Evolutionary conservation across 2,113 vertebrate genomes (phyloP).

Genomic region (Ammodytes marinus): DNA sequence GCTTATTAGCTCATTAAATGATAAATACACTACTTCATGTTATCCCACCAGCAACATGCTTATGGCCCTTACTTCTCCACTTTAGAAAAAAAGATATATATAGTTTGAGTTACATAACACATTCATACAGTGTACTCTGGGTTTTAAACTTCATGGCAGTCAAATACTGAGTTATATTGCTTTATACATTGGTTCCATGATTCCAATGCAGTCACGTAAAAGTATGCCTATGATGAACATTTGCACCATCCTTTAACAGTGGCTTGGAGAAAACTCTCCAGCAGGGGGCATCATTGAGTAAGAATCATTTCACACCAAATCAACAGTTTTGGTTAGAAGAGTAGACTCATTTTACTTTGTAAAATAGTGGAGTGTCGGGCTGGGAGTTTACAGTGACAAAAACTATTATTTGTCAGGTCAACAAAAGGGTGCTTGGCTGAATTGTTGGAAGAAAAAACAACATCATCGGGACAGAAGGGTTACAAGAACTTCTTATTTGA

Average conservation of each 20-base stretch:
- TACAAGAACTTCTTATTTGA: no score
- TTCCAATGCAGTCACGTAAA: not conserved
- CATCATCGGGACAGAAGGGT: not conserved
- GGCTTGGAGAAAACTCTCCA: not conserved
- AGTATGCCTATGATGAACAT: not conserved
- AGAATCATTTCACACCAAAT: conserved; percentile 9
- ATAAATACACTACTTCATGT: not conserved
- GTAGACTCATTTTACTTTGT: not conserved
- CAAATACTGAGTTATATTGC: not conserved
- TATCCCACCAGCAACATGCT: not conserved
- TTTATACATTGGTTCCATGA: not conserved
- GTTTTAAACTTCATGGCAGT: not conserved
- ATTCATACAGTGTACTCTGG: not conserved
- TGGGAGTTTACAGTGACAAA: not conserved
- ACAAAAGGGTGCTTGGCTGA: not conserved
- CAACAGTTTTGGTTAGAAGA: not conserved
- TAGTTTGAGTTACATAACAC: not conserved
- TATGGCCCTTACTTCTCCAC: not conserved
- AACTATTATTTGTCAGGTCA: not conserved
- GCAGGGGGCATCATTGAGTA: conserved; percentile 74
- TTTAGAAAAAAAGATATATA: not conserved
- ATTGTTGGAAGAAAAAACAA: not conserved
- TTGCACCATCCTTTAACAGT: not conserved
- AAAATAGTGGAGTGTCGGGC: not conserved
- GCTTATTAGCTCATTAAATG: not conserved